Percentiles rank a stretch among this genome's conserved stretches.
These are phyloP conservation scores for Echinarachnius parma DNA, from an alignment of 53 echinoderm and acorn worm genomes.

Conservation along the genomic window DNA sequence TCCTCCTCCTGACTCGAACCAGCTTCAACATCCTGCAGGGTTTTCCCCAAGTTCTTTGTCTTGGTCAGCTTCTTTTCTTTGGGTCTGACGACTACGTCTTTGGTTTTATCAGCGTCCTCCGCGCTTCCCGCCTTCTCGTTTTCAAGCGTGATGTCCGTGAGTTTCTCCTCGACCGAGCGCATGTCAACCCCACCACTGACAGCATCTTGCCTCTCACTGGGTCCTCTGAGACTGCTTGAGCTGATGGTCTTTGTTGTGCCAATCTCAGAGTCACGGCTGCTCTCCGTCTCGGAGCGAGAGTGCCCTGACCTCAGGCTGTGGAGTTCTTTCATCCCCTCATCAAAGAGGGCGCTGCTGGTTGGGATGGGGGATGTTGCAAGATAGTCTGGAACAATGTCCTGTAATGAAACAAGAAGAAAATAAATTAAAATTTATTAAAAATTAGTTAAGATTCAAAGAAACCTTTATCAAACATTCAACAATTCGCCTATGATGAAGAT, in stretches of 20 bases:
- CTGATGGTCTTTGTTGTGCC: conserved; percentile 12
- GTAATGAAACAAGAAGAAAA: conserved; percentile 13
- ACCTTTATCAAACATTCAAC: no score
- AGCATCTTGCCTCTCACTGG: background rate
- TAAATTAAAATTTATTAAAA: background rate
- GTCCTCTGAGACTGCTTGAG: conserved; percentile 10
- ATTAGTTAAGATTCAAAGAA: background rate
- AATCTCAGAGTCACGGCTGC: conserved; percentile 37
- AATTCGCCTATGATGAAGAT: no score
- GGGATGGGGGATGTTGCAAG: conserved; percentile 83
- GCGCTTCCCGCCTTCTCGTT: conserved; percentile 1
- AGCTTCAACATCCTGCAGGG: conserved; percentile 42
- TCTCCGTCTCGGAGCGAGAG: conserved; percentile 56
- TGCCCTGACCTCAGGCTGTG: conserved; percentile 44
- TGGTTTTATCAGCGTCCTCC: conserved; percentile 17
- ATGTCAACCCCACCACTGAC: conserved; percentile 1
- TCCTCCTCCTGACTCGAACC: conserved; percentile 43
- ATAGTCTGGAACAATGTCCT: conserved; percentile 79
- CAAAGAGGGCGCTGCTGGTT: conserved; percentile 55
- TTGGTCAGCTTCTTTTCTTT: conserved; percentile 41
- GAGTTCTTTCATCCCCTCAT: conserved; percentile 65
- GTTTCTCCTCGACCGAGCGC: conserved; percentile 28
- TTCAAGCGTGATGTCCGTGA: conserved; percentile 36
- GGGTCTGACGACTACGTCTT: background rate
- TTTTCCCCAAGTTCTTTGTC: conserved; percentile 31